Evolutionary conservation across 2,113 vertebrate species (phyloP).

Genomic region (Poeciliopsis retropinna): DNA sequence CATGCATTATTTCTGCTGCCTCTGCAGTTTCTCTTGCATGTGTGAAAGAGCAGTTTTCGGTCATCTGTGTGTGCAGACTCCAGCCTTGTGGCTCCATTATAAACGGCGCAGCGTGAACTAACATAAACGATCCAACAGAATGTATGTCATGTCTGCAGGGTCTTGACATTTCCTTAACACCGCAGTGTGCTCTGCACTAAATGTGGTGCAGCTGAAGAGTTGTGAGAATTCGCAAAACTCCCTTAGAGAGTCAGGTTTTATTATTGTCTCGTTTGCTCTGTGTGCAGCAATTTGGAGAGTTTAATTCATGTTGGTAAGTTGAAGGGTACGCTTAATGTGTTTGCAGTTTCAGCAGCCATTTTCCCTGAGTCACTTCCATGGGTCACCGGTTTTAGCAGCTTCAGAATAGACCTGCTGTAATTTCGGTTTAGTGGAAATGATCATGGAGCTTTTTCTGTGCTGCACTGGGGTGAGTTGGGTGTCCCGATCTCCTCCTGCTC

Average conservation of each 20-base stretch:
- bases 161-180: background rate
- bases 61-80: constrained; percentile 16
- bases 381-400: constrained; percentile 20
- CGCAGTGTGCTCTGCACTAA: too few species aligned
- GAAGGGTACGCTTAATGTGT: constrained; percentile 23
- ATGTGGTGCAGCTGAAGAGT: too few species aligned
- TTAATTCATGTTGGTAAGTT: constrained; percentile 18
- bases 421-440: constrained; percentile 36
- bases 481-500: constrained; percentile 11
- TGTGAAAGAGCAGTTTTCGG: background rate
- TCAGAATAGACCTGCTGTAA: background rate
- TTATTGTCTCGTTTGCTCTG: background rate
- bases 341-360: constrained; percentile 5
- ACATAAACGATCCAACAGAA: background rate
- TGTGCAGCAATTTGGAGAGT: constrained; percentile 7
- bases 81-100: background rate
- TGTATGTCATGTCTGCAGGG: background rate
- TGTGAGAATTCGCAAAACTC: too few species aligned
- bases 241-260: too few species aligned
- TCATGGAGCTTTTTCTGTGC: constrained; percentile 7
- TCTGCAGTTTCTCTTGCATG: constrained; percentile 15
- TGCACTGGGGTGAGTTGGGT: background rate
- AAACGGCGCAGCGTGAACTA: background rate
- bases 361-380: constrained; percentile 10
- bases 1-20: constrained; percentile 15